Evolutionary conservation across 2,797 vertebrate species (phyloP), one percentile per base, ranked within the genome.

Genomic region (Microctenopoma stevenorrisi): DNA sequence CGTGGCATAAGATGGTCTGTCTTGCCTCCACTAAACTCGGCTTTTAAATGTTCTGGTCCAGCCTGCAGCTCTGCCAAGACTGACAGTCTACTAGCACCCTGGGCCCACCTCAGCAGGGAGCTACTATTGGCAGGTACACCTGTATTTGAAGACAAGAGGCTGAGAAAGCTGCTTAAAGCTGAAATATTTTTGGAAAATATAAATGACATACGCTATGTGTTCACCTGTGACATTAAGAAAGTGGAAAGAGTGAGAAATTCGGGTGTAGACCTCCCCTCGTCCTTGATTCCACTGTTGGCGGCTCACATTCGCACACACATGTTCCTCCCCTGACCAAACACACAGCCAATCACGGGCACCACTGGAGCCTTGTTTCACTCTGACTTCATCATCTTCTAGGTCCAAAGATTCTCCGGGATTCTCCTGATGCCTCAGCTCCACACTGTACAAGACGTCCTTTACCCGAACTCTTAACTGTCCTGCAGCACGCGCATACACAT

Each of bases 391-490:
- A 12, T 83, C 42, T 85, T 79, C 63, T 52, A 65, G 35, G 14
- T 51, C 72, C n/a, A n/a, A 46, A 88, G 59, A 22, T 78, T 81
- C 55, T 11, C 11, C 2, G 58, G 91, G 59, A n/a, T 79, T 56
- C 79, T 72, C 70, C 43, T 87, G 91, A 78, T 91, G 94, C 72
- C 79, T 90, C 52, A 96, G 83, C 16, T 88, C 90, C 53, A 96
- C 25, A 5, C 88, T 89, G 79, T 95, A 94, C 16, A 89, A 10
- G 0, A 62, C 76, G 26, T 87, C 79, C 73, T 92, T 88, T 33
- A 93, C 82, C 40, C 78, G 79, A 38, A 96, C 80, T 33, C 42
- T 92, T 72, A 97, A 56, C 65, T 90, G 85, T 63, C 95, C 96
- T 96, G 86, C 33, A 83, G 44, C 53, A 61, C 46, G 70, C 1